Percentiles rank a stretch among this genome's conserved stretches.
These are phyloP conservation scores for Ciona savignyi DNA, from an alignment of 23 tunicate species.

Conservation along the genomic window DNA sequence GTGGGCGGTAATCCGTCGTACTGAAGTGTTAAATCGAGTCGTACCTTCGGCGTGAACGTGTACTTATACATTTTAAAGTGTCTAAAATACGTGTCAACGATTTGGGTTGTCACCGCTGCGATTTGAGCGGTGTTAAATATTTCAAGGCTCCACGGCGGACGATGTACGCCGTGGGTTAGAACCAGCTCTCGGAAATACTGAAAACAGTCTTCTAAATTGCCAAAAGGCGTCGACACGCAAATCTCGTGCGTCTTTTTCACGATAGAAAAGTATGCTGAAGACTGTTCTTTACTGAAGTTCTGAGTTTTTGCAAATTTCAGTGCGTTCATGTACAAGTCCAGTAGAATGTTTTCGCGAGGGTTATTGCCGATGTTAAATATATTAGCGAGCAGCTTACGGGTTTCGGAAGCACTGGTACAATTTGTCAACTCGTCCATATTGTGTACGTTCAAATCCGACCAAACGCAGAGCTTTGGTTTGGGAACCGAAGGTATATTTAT, in stretches of 20 bases:
- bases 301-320: slow-evolving; percentile 45
- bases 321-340: slow-evolving; percentile 59
- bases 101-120: slow-evolving; percentile 53
- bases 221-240: slow-evolving; percentile 80
- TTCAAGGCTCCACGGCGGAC: slow-evolving; percentile 95
- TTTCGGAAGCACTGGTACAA: slow-evolving; percentile 32
- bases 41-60: slow-evolving; percentile 88
- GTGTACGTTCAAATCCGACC: slow-evolving; percentile 76
- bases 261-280: slow-evolving; percentile 76
- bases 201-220: slow-evolving; percentile 84
- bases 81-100: slow-evolving; percentile 84
- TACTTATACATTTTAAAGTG: slow-evolving; percentile 95
- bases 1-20: slow-evolving; percentile 75
- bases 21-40: slow-evolving; percentile 67
- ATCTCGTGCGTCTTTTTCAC: slow-evolving; percentile 82
- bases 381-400: slow-evolving; percentile 22
- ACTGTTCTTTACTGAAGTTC: slow-evolving; percentile 61
- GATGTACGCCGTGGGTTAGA: slow-evolving; percentile 69
- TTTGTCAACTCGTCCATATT: slow-evolving; percentile 49
- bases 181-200: slow-evolving; percentile 75
- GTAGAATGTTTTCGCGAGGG: slow-evolving; percentile 45
- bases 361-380: slow-evolving; percentile 39
- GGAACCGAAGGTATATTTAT: not conserved
- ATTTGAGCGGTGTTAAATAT: slow-evolving; percentile 58
- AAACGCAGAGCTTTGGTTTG: slow-evolving; percentile 67